Evolutionary conservation across 2,888 invertebrate species (phyloP), one percentile per base, ranked within the genome.

Genomic region (Lasius fuliginosus): DNA sequence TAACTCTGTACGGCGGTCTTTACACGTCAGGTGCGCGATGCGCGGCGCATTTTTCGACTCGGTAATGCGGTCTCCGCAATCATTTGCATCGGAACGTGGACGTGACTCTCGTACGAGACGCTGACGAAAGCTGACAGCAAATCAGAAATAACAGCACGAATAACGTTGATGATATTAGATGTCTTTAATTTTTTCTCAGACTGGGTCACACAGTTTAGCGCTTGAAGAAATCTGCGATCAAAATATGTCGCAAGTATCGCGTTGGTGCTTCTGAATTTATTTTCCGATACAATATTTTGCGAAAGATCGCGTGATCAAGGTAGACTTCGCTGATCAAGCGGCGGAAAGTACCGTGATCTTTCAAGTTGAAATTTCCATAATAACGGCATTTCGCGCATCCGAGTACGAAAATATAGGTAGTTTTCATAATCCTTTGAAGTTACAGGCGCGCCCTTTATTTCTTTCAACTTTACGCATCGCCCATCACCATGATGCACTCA

Each of bases 381-480:
- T 81, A 73, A 81, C 36, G 79, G 73, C 36, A 15, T 62, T 73
- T 81, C 71, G 46, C 60, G 46, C 79, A 79, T 69, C 33, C 79
- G 71, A 49, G 49, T 62, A 73, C 49, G 60, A 73, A 81, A 73
- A 73, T 81, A 36, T 62, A 71, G 73, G 36, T 73, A 73, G 60
- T 74, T 75, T 58, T 64, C 64, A 68, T 84, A 74, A 23, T 40
- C 73, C 56, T 56, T 67, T 27, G 33, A 65, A 64, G 58, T 73
- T 75, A n/a, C n/a, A 46, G 53, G 53, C 60, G 30, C 33, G 33
- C 58, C 49, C 79, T 85, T 87, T 82, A 58, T 64, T 68, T 69
- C 75, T 71, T 46, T 60, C 49, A 88, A 84, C 82, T 85, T 87
- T 36, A 56, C 86, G 62, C 85, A 85, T 88, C 88, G 49, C 71